Conservation (phyloP, 1,140 invertebrate species). For the Trichogramma pretiosum region DNA sequence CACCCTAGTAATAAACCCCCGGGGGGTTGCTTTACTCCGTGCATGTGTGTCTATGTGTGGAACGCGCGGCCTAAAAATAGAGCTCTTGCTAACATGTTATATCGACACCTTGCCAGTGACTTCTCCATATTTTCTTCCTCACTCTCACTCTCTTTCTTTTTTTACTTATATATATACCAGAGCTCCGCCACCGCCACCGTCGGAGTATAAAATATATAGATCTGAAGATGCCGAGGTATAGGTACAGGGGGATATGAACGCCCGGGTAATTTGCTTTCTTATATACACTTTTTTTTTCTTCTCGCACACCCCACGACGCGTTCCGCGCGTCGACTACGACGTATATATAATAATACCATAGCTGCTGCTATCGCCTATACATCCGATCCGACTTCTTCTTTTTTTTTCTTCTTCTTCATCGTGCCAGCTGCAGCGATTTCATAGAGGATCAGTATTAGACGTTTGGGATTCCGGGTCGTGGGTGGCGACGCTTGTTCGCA, state of each 20-base stretch:
- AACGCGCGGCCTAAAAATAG: no score
- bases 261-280: constrained; percentile 46
- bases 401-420: constrained; percentile 1
- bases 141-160: constrained; percentile 4
- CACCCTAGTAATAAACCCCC: constrained; percentile 48
- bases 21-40: constrained; percentile 30
- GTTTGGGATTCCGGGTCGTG: no score
- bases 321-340: background rate
- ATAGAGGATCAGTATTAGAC: no score
- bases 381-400: constrained; percentile 1
- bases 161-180: constrained; percentile 10
- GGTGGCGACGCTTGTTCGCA: no score
- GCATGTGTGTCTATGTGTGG: no score
- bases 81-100: constrained; percentile 38
- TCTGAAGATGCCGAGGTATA: constrained; percentile 4
- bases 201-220: no score
- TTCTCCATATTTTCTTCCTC: constrained; percentile 5
- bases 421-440: constrained; percentile 3
- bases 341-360: background rate
- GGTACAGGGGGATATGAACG: constrained; percentile 34
- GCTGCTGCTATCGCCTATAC: no score
- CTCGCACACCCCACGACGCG: background rate
- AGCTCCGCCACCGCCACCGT: no score
- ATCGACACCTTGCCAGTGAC: constrained; percentile 45
- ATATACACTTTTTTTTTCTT: constrained; percentile 28